Conservation (phyloP, 1,140 invertebrate genomes). For the Drosophila bifasciata region DNA sequence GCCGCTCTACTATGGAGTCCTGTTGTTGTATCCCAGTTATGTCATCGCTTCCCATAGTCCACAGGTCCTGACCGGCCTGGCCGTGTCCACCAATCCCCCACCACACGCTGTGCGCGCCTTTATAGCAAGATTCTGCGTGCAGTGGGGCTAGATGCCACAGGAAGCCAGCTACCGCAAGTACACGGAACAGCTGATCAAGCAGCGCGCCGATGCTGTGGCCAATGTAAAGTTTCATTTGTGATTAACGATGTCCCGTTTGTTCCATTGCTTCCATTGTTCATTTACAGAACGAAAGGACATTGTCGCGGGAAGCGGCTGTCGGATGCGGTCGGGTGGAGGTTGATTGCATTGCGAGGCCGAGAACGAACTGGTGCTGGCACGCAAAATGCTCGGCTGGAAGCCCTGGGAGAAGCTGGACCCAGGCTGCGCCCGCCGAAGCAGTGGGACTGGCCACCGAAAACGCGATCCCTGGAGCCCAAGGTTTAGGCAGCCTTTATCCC, state of each 20-base stretch:
- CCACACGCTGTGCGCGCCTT: constrained; percentile 88
- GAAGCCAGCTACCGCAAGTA: constrained; percentile 92
- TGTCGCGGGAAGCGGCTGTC: constrained; percentile 92
- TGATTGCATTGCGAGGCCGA: constrained; percentile 95
- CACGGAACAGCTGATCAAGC: constrained; percentile 93
- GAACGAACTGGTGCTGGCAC: constrained; percentile 92
- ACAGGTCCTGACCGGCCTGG: constrained; percentile 94
- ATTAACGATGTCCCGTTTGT: background rate
- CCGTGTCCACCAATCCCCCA: constrained; percentile 91
- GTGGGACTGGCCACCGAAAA: constrained; percentile 97
- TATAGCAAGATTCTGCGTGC: constrained; percentile 94
- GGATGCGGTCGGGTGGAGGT: constrained; percentile 95
- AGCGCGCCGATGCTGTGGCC: constrained; percentile 89
- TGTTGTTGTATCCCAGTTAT: constrained; percentile 44
- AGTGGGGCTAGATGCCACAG: constrained; percentile 92
- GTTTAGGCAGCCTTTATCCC: constrained; percentile 48
- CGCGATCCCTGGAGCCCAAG: constrained; percentile 80
- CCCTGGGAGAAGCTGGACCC: constrained; percentile 95
- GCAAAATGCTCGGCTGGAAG: constrained; percentile 95
- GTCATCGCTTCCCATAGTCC: constrained; percentile 85
- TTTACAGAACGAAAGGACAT: constrained; percentile 84
- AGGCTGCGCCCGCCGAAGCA: constrained; percentile 91
- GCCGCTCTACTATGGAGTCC: too few species aligned
- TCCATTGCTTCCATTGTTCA: background rate
- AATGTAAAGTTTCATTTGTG: constrained; percentile 85